phyloP scores from a whole-genome alignment of 2,797 vertebrate genomes.

The Fistularia tabacaria region DNA sequence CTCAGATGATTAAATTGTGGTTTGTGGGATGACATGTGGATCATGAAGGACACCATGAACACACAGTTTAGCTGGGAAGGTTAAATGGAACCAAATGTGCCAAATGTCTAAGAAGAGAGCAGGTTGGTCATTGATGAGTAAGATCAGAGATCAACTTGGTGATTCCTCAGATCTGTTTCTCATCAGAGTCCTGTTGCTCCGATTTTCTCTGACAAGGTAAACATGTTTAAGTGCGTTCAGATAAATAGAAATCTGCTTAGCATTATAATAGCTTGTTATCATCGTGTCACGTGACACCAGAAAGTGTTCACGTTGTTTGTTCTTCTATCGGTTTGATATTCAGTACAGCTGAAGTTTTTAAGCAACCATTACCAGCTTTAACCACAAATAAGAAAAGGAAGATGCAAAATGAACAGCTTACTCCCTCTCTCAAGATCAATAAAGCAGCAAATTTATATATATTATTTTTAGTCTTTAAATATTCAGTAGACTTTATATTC shows the following conservation, averaged over 20 bases:
- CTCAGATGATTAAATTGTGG: conserved; percentile 48
- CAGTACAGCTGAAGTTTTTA: background rate
- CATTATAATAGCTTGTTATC: conserved; percentile 49
- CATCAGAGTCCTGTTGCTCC: conserved; percentile 48
- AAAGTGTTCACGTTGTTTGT: conserved; percentile 20
- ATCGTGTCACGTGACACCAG: conserved; percentile 15
- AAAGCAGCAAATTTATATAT: too few species aligned
- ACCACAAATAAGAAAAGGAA: too few species aligned
- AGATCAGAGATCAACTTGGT: conserved; percentile 52
- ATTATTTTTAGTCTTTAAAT: too few species aligned
- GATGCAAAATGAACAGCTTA: too few species aligned
- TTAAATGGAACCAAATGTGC: conserved; percentile 71
- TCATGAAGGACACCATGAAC: conserved; percentile 50
- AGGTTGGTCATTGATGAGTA: conserved; percentile 48
- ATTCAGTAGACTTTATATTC: too few species aligned
- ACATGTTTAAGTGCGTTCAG: conserved; percentile 51
- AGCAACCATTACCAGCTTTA: too few species aligned
- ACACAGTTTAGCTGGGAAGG: conserved; percentile 24
- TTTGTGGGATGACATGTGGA: conserved; percentile 53
- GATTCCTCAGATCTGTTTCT: conserved; percentile 65
- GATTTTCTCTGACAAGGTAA: conserved; percentile 59
- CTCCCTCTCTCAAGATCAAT: too few species aligned
- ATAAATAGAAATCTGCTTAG: conserved; percentile 61
- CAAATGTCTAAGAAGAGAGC: conserved; percentile 24
- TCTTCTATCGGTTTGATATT: background rate